Evolutionary conservation across 2,797 vertebrate species (phyloP).

Genomic region (Mormyrops attenuatus): DNA sequence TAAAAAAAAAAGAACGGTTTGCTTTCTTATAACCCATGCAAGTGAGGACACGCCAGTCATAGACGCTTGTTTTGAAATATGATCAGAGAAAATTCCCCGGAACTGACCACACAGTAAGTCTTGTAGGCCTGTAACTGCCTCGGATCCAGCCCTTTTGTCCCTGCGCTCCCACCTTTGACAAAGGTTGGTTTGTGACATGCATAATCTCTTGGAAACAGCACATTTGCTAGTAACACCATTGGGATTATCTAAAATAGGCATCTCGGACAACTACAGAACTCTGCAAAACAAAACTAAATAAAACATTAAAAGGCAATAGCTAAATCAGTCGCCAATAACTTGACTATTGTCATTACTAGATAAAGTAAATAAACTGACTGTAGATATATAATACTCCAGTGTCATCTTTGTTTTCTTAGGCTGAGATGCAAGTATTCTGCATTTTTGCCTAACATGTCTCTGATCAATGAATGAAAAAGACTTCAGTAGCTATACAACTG

Average conservation of each 20-base stretch:
- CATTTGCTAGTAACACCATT: neutral
- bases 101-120: slow-evolving; percentile 46
- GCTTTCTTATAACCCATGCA: slow-evolving; percentile 56
- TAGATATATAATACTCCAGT: neutral
- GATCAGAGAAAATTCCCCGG: slow-evolving; percentile 45
- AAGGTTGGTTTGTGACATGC: neutral
- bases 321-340: neutral
- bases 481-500: neutral
- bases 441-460: neutral
- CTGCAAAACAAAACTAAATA: neutral
- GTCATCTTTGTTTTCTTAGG: neutral
- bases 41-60: slow-evolving; percentile 55
- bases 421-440: neutral
- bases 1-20: slow-evolving; percentile 14
- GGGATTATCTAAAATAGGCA: neutral
- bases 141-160: slow-evolving; percentile 16
- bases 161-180: neutral
- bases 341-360: neutral
- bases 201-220: neutral
- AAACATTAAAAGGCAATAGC: neutral
- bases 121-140: slow-evolving; percentile 19
- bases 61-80: slow-evolving; percentile 60
- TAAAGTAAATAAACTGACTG: neutral
- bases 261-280: neutral
- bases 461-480: neutral